These are phyloP conservation scores for Kryptolebias marmoratus DNA, from an alignment of 2,113 vertebrate species.

Conservation along the genomic window DNA sequence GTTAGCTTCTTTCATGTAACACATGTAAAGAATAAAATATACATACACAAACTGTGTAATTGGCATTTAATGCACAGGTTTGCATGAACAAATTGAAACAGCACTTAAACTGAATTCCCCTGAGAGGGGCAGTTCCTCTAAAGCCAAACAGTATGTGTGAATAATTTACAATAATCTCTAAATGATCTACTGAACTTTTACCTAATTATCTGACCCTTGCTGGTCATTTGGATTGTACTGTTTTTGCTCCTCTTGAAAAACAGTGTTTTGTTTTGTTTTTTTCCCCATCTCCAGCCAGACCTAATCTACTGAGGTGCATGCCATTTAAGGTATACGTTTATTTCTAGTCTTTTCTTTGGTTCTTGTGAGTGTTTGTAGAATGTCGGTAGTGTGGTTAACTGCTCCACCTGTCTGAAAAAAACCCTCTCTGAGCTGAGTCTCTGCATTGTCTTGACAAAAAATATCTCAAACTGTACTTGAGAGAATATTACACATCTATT, in stretches of 20 bases:
- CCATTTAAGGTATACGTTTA: slow-evolving; percentile 70
- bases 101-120: slow-evolving; percentile 65
- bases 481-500: too few species aligned
- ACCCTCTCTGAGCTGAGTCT: slow-evolving; percentile 61
- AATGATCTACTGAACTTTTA: slow-evolving; percentile 7
- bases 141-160: slow-evolving; percentile 29
- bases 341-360: slow-evolving; percentile 47
- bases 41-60: slow-evolving; percentile 36
- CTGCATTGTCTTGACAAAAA: slow-evolving; percentile 34
- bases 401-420: slow-evolving; percentile 71
- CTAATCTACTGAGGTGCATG: slow-evolving; percentile 73
- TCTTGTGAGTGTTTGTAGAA: slow-evolving; percentile 32
- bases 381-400: slow-evolving; percentile 65
- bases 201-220: neutral
- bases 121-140: slow-evolving; percentile 41
- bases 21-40: slow-evolving; percentile 43
- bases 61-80: slow-evolving; percentile 64
- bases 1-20: slow-evolving; percentile 28
- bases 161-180: slow-evolving; percentile 28
- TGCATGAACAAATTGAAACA: slow-evolving; percentile 44
- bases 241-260: neutral
- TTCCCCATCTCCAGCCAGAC: slow-evolving; percentile 40
- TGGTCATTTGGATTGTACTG: neutral
- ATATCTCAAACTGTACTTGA: too few species aligned
- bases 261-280: too few species aligned